phyloP scores from a whole-genome alignment of 64 coral and sea anemone genomes.

The Montipora sp. region DNA sequence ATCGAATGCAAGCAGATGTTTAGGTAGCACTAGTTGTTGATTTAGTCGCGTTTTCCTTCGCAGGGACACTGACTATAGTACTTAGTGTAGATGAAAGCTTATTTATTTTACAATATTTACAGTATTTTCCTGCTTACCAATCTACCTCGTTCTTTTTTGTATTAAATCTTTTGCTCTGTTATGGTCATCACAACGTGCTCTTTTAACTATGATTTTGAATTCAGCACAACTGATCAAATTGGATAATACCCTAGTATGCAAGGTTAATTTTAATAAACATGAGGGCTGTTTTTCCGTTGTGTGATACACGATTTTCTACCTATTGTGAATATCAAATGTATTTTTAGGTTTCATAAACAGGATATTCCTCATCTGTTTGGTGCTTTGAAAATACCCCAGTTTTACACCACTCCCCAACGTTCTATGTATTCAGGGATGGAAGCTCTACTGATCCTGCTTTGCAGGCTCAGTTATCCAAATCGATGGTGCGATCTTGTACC shows the following conservation, averaged over 20 bases:
- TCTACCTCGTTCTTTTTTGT: too few relatives aligned
- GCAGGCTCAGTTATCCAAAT: conserved; percentile 42
- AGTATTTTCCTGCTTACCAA: too few relatives aligned
- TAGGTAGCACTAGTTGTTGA: conserved; percentile 3
- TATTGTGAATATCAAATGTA: too few relatives aligned
- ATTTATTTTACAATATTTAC: too few relatives aligned
- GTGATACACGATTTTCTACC: background rate
- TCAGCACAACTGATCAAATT: too few relatives aligned
- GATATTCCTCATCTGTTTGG: conserved; percentile 3
- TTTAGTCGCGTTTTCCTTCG: background rate
- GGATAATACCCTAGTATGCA: too few relatives aligned
- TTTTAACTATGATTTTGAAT: too few relatives aligned
- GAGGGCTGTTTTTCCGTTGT: background rate
- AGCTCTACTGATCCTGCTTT: conserved; percentile 23
- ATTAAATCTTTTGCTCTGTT: too few relatives aligned
- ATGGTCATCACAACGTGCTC: too few relatives aligned
- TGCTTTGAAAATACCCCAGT: conserved; percentile 33
- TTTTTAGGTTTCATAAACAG: conserved; percentile 26
- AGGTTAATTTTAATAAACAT: too few relatives aligned
- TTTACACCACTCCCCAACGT: conserved; percentile 33
- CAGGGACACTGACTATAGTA: background rate
- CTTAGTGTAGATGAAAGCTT: too few relatives aligned
- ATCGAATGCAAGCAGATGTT: conserved; percentile 24
- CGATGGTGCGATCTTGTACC: conserved; percentile 38
- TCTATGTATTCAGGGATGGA: conserved; percentile 31